phyloP scores from a whole-genome alignment of 2,113 vertebrate genomes.

The Sula dactylatra region DNA sequence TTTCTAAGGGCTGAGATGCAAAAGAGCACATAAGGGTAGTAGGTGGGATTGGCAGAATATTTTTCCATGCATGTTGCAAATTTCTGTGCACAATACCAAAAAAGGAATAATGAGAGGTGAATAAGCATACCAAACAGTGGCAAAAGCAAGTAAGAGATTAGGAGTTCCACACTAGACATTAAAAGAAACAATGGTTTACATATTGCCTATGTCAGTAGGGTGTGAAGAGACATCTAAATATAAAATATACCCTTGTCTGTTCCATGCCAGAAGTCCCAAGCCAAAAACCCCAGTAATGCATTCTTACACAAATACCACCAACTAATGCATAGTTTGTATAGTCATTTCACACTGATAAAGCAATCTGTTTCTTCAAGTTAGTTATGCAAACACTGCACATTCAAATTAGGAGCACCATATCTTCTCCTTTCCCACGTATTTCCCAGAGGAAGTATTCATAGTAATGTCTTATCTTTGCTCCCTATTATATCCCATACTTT shows the following conservation, averaged over 20 bases:
- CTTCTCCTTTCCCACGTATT: slow-evolving; percentile 30
- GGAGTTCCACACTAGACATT: slow-evolving; percentile 44
- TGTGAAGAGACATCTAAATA: slow-evolving; percentile 21
- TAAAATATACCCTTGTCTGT: background rate
- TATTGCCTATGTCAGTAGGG: slow-evolving; percentile 2
- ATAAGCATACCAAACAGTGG: slow-evolving; percentile 66
- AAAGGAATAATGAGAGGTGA: slow-evolving; percentile 61
- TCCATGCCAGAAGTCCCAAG: background rate
- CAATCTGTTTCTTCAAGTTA: slow-evolving; percentile 36
- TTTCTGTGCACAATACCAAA: slow-evolving; percentile 69
- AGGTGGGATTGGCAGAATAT: slow-evolving; percentile 55
- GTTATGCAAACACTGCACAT: slow-evolving; percentile 37
- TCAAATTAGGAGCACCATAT: slow-evolving; percentile 11
- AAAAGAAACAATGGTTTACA: slow-evolving; percentile 50
- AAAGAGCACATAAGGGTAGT: slow-evolving; percentile 60
- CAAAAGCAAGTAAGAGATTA: slow-evolving; percentile 59
- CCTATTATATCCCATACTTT: background rate
- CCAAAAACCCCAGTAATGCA: background rate
- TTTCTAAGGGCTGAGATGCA: slow-evolving; percentile 64
- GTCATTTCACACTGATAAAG: slow-evolving; percentile 15
- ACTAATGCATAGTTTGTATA: background rate
- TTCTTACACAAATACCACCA: slow-evolving; percentile 22
- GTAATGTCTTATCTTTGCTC: background rate
- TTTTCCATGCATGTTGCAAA: slow-evolving; percentile 72
- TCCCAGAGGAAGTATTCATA: slow-evolving; percentile 22